Evolutionary conservation across 1,140 invertebrate species (phyloP).

Genomic region (Metopolophium dirhodum): DNA sequence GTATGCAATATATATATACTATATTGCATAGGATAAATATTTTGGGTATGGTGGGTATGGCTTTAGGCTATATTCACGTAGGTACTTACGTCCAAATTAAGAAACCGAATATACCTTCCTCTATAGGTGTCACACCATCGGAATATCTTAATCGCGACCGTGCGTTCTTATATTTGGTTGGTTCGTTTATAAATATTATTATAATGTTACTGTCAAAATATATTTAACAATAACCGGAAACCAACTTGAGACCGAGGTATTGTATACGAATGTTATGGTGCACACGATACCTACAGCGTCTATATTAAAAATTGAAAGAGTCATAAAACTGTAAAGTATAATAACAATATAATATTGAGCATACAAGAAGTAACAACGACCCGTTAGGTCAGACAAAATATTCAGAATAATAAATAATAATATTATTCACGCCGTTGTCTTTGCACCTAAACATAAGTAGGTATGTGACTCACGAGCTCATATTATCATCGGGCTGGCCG

Average conservation of each 20-base stretch:
- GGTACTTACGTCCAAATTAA: not conserved
- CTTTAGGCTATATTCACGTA: not conserved
- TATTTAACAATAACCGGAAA: slow-evolving; percentile 43
- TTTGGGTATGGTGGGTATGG: not conserved
- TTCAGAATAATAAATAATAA: no score
- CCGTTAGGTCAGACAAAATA: not conserved
- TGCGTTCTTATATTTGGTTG: not conserved
- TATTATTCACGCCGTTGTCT: not conserved
- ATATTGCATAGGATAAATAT: not conserved
- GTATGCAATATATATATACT: no score
- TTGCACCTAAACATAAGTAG: not conserved
- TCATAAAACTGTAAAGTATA: no score
- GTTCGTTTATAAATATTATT: not conserved
- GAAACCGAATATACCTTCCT: not conserved
- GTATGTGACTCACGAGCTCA: not conserved
- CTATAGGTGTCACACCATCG: not conserved
- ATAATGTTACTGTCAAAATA: slow-evolving; percentile 15
- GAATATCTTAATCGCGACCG: not conserved
- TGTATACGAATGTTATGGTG: not conserved
- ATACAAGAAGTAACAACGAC: not conserved
- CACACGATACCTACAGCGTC: not conserved
- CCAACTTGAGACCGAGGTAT: not conserved
- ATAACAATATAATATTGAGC: not conserved
- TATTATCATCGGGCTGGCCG: not conserved
- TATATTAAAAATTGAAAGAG: not conserved